These are phyloP conservation scores for Oreortyx pictus DNA, from an alignment of 2,797 vertebrate species.

Conservation along the genomic window DNA sequence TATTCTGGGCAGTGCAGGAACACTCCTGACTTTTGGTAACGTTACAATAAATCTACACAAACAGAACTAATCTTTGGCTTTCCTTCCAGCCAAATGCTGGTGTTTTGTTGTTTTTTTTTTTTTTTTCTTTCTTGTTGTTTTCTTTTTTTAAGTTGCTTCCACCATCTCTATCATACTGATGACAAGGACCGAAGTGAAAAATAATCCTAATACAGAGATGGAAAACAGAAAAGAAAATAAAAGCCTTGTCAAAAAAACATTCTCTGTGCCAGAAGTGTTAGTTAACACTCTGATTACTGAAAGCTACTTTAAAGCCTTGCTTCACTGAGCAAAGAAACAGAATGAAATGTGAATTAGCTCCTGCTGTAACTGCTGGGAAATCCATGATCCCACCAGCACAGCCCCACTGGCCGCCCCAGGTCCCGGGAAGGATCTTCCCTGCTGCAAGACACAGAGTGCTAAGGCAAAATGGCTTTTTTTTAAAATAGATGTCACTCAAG, in stretches of 20 bases:
- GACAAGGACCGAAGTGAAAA: conserved; percentile 47
- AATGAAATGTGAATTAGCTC: background rate
- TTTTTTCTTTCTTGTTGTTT: background rate
- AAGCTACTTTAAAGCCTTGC: background rate
- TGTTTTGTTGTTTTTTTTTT: background rate
- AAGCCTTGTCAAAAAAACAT: background rate
- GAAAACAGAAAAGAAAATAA: background rate
- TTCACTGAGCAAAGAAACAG: background rate
- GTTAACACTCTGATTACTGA: background rate
- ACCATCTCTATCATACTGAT: conserved; percentile 3
- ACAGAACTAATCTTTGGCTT: conserved; percentile 73
- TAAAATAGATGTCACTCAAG: background rate
- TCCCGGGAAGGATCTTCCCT: background rate
- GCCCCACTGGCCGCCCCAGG: background rate
- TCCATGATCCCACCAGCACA: background rate
- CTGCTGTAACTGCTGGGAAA: background rate
- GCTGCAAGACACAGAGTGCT: background rate
- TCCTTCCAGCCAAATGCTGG: conserved; percentile 34
- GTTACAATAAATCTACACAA: conserved; percentile 88
- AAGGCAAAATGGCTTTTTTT: background rate
- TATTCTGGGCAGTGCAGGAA: conserved; percentile 60
- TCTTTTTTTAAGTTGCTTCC: background rate
- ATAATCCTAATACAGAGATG: conserved; percentile 17
- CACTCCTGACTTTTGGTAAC: conserved; percentile 58
- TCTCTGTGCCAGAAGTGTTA: background rate